Percentiles rank a stretch among this genome's conserved stretches.
These are phyloP conservation scores for Herpailurus yagouaroundi DNA, from an alignment of 2,113 vertebrate genomes.

Conservation along the genomic window DNA sequence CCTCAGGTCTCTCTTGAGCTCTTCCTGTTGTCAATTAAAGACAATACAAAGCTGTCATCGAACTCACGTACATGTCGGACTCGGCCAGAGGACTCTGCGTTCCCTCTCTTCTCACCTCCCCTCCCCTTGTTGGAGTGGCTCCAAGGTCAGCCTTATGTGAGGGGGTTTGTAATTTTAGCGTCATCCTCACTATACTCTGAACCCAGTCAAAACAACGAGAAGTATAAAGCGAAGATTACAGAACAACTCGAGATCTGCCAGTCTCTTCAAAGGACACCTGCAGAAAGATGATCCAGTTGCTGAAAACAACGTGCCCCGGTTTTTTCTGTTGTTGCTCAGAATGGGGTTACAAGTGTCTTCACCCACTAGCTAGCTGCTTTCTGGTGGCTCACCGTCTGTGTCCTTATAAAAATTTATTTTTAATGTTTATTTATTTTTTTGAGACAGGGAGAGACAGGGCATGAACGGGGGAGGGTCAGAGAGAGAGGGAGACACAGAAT, in stretches of 20 bases:
- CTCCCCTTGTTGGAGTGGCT: background rate
- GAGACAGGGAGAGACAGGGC: no score
- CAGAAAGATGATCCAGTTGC: background rate
- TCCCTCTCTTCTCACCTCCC: background rate
- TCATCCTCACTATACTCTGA: background rate
- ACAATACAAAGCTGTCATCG: slow-evolving; percentile 67
- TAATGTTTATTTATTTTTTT: no score
- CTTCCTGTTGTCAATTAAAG: slow-evolving; percentile 89
- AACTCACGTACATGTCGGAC: background rate
- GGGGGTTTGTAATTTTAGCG: background rate
- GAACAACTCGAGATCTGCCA: background rate
- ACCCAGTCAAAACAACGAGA: background rate
- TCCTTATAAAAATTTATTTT: no score
- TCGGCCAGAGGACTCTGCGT: background rate
- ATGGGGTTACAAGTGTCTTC: background rate
- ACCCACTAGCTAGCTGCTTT: background rate
- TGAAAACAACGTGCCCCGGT: background rate
- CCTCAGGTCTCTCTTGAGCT: slow-evolving; percentile 94
- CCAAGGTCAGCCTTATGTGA: background rate
- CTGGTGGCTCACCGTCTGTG: no score
- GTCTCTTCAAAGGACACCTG: background rate
- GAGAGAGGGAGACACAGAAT: no score
- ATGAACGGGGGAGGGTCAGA: no score
- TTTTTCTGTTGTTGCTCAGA: background rate
- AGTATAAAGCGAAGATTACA: background rate